Percentiles rank a stretch among this genome's conserved stretches.
Evolutionary conservation across 2,113 vertebrate genomes (phyloP).

Genomic region (Tricholaema leucomelas): DNA sequence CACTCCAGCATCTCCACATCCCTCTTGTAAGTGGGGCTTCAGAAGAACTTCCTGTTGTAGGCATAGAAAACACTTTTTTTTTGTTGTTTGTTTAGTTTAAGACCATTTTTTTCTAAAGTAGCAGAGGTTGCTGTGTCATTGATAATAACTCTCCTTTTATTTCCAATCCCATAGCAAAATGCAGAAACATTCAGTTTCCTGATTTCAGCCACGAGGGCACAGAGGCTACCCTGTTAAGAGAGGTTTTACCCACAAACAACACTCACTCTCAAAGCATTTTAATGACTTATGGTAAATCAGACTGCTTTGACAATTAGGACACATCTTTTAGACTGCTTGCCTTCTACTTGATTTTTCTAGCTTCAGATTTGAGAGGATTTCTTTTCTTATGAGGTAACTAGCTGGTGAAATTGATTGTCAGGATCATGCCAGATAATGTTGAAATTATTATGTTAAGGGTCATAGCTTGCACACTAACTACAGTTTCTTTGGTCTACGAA

Average conservation of each 20-base stretch:
- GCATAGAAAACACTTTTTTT: neutral
- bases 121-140: neutral
- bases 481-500: neutral
- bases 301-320: neutral
- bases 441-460: neutral
- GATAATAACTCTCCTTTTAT: neutral
- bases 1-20: no score
- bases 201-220: neutral
- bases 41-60: neutral
- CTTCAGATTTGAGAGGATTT: neutral
- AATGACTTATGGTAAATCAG: neutral
- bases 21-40: no score
- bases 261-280: neutral
- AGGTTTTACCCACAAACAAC: neutral
- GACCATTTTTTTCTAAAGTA: neutral
- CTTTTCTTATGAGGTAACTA: neutral
- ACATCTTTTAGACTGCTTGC: neutral
- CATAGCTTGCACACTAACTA: neutral
- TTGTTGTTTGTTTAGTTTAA: neutral
- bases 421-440: neutral
- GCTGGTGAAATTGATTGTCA: neutral
- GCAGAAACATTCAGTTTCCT: constrained; percentile 11
- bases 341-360: neutral
- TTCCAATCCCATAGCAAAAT: neutral
- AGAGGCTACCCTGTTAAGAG: neutral